These are phyloP conservation scores for Ectobius pallidus DNA, from an alignment of 2,888 invertebrate genomes.

Conservation along the genomic window DNA sequence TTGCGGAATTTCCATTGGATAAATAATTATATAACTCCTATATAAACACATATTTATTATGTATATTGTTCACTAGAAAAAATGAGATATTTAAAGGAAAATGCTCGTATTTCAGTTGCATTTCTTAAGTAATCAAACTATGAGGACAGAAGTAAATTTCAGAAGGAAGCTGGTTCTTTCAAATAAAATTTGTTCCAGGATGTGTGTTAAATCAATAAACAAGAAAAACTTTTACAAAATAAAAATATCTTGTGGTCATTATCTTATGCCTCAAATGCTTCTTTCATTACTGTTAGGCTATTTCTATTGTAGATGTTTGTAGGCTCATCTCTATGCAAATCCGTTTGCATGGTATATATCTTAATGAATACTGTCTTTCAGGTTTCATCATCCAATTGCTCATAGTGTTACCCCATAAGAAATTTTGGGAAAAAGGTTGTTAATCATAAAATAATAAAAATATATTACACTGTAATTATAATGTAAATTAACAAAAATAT, in stretches of 20 bases:
- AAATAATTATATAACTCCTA: conserved; percentile 28
- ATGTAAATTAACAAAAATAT: conserved; percentile 43
- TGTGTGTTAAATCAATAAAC: conserved; percentile 12
- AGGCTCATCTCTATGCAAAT: conserved; percentile 19
- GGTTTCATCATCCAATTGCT: conserved; percentile 39
- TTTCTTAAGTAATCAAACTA: background rate
- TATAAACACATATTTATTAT: conserved; percentile 33
- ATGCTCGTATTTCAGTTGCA: conserved; percentile 33
- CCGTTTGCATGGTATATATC: conserved; percentile 29
- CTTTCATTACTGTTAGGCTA: conserved; percentile 25
- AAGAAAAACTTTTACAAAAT: background rate
- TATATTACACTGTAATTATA: conserved; percentile 43
- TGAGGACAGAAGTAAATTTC: too few species aligned
- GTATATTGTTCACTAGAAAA: conserved; percentile 36
- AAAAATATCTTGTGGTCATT: conserved; percentile 27
- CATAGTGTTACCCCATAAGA: conserved; percentile 39
- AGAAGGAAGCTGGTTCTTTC: too few species aligned
- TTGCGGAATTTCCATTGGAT: background rate
- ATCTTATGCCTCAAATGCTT: conserved; percentile 25
- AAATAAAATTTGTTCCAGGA: conserved; percentile 6
- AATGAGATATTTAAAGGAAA: conserved; percentile 19
- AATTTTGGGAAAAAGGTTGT: conserved; percentile 42
- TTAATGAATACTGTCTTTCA: conserved; percentile 38
- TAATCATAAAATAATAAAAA: conserved; percentile 42
- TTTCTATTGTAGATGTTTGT: conserved; percentile 34